Base-by-base conservation (phyloP, 1,140 invertebrate genomes). In the Globodera rostochiensis region DNA sequence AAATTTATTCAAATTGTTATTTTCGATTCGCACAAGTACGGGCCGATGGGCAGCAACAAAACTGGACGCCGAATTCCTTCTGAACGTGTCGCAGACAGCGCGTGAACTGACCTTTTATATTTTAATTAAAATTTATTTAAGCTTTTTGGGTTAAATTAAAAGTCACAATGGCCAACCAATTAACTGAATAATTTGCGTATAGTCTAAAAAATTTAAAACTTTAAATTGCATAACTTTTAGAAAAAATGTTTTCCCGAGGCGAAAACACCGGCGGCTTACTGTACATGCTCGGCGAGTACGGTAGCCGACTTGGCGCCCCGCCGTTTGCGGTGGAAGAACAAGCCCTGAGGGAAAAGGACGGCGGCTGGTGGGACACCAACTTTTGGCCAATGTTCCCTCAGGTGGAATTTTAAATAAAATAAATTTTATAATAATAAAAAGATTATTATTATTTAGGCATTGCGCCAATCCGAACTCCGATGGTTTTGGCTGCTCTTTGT, bases 351-450 rank as follows among this genome's bases (percentile, higher is more conserved):
- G 73, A 36, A 50, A 19, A 45, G 36, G 47, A 64, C 13, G 74
- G 21, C 64, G 53, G 53, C 21, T 77, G 64, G 13, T 64, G 57
- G 57, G 57, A 64, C 57, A 64, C 57, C 15, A 64, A 64, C 15
- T 77, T 77, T 25, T 77, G 74, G 74, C 46, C 64, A 15, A 36
- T 77, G 21, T 77, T 77, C 36, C 74, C 74, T 4, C 49, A 77
- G 36, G 74, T 77, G 9, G 5, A 77, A 50, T 77, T 60, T 36
- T 36, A 36, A 36, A 36, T 36, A 36, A 36, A 36, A 36, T 36
- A 36, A 36, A 36, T 36, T n/a, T n/a, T n/a, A n/a, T n/a, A n/a
- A 36, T 36, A 36, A 36, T 36, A 73, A 53, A 53, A 53, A 53
- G 11, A 36, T 71, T 9, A 11, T 71, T 71, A 9, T 5, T 11